Base-by-base conservation (phyloP, 2,888 invertebrate genomes). In the Eulithis testata region DNA sequence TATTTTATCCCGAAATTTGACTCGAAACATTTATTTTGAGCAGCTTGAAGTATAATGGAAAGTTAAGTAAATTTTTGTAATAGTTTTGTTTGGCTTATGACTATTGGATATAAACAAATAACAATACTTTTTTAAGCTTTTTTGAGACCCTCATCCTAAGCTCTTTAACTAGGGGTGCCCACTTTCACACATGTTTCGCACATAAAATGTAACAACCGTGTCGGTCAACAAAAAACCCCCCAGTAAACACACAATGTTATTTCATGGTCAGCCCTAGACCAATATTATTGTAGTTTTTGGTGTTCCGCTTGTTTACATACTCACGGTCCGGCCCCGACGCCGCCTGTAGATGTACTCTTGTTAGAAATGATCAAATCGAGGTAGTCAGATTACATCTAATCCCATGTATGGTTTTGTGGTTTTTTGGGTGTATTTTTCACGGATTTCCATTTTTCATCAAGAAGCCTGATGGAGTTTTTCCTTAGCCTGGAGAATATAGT, bases 241-340 rank as follows among this genome's bases (percentile, higher is more conserved):
- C 54, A 64, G 55, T 59, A 64, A 53, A 59, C 36, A 52, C 59
- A 59, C 54, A 37, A 59, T 50, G 59, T 59, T 64, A 59, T 59
- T 59, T 37, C 54, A 44, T 55, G 55, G 59, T 63, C 54, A 59
- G 58, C 37, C 21, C 47, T 49, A 14, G 37, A 45, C 53, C 49
- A 63, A 64, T 54, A 55, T 63, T 53, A 53, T 59, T 59, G 59
- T 64, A 59, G 50, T 54, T 64, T 64, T 64, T 59, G 59, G 59
- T 36, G 27, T 36, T 56, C 21, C 45, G 8, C 47, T 60, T 60
- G 60, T 62, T 55, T 54, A 62, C 62, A 51, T 27, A 49, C 47
- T 45, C n/a, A n/a, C 45, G 45, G n/a, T 37, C 37, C 37, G 37
- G 37, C 37, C 37, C 31, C 31, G 31, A 3, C 31, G 6, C 21